Percentiles rank a stretch among this genome's conserved stretches.
These are phyloP conservation scores for Gambusia yucatana DNA, from an alignment of 2,797 vertebrate genomes.

Conservation along the genomic window DNA sequence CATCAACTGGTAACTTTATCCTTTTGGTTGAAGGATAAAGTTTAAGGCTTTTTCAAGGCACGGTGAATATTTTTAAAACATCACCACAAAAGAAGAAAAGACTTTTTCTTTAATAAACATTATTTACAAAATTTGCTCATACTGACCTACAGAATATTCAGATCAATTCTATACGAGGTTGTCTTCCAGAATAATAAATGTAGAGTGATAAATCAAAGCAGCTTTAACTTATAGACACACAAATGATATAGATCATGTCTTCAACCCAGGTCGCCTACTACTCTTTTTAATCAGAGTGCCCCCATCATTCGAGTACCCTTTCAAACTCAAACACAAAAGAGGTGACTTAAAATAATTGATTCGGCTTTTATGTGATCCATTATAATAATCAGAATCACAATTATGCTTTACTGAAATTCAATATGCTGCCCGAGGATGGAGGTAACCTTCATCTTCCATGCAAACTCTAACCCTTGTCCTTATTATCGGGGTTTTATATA, in stretches of 20 bases:
- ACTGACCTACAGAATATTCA: slow-evolving; percentile 69
- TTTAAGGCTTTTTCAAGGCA: neutral
- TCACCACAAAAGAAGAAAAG: neutral
- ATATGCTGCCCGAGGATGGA: slow-evolving; percentile 47
- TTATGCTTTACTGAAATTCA: slow-evolving; percentile 73
- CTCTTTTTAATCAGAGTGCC: slow-evolving; percentile 82
- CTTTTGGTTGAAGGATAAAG: neutral
- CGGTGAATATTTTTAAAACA: neutral
- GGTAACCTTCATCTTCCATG: slow-evolving; percentile 57
- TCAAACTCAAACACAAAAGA: slow-evolving; percentile 81
- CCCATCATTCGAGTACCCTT: slow-evolving; percentile 69
- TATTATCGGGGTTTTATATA: slow-evolving; percentile 55
- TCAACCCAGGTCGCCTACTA: slow-evolving; percentile 69
- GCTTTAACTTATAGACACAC: slow-evolving; percentile 79
- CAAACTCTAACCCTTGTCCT: slow-evolving; percentile 44
- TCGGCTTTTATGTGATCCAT: slow-evolving; percentile 79
- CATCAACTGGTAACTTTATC: neutral
- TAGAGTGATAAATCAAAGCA: slow-evolving; percentile 73
- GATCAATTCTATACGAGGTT: slow-evolving; percentile 75
- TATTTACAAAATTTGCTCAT: slow-evolving; percentile 44
- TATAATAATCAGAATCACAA: slow-evolving; percentile 79
- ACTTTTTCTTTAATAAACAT: slow-evolving; percentile 29
- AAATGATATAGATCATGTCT: slow-evolving; percentile 80
- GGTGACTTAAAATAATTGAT: slow-evolving; percentile 84
- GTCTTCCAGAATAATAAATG: slow-evolving; percentile 79